Conservation (phyloP, 1,140 invertebrate genomes). For the Hylyphantes graminicola region DNA sequence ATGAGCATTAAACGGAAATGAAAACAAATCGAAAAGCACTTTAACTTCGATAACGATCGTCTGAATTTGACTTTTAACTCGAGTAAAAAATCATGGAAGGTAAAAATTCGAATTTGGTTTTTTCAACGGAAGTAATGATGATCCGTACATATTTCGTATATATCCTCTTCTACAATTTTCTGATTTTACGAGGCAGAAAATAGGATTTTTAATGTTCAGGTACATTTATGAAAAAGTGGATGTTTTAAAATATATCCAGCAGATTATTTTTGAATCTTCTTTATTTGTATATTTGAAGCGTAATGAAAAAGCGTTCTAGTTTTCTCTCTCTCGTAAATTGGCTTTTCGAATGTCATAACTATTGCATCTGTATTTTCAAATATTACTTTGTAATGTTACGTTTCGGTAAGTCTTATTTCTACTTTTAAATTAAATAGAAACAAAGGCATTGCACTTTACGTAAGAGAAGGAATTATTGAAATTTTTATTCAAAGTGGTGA, state of each 20-base stretch:
- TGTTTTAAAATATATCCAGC: too few relatives aligned
- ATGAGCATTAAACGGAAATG: neutral
- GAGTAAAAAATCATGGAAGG: neutral
- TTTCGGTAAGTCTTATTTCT: neutral
- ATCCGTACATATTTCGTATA: constrained; percentile 25
- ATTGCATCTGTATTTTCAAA: constrained; percentile 13
- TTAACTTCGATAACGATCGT: constrained; percentile 37
- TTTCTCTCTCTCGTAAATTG: constrained; percentile 25
- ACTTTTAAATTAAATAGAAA: too few relatives aligned
- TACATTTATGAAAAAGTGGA: neutral
- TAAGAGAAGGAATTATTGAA: too few relatives aligned
- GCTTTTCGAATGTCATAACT: constrained; percentile 28
- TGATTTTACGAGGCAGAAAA: constrained; percentile 24
- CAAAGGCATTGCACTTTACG: too few relatives aligned
- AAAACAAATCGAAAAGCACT: constrained; percentile 18
- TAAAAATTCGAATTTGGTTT: neutral
- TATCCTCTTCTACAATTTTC: constrained; percentile 16
- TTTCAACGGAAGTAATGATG: constrained; percentile 15
- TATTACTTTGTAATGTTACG: constrained; percentile 27
- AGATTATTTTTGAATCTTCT: too few relatives aligned
- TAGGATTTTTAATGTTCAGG: neutral
- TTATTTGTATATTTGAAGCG: neutral
- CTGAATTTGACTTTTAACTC: constrained; percentile 38
- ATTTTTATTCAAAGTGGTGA: too few relatives aligned
- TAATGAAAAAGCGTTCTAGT: constrained; percentile 9